Base-by-base conservation (phyloP, 2,888 invertebrate genomes). In the Notocelia uddmanniana region DNA sequence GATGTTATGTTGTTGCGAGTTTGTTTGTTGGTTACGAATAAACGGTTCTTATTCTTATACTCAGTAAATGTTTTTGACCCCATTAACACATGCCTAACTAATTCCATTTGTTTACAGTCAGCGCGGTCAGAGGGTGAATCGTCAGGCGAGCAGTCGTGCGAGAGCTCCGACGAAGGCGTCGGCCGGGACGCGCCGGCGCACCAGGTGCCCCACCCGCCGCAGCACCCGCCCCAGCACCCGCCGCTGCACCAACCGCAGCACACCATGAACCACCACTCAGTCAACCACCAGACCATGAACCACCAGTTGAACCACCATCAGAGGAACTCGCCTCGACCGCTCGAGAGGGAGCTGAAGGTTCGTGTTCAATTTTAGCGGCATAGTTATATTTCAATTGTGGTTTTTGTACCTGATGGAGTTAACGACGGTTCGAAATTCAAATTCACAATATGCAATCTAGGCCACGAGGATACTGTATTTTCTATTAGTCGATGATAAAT, bases 81-180 rank as follows among this genome's bases (percentile, higher is more conserved):
- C 21, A 52, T 52, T 21, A 52, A 10, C 21, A 26, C 23, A 26
- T 3, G 2, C 9, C 9, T 26, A 26, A 9, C 6, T 15, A 26
- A 8, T 21, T 18, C n/a, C 11, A 2, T 45, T 76, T 81, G 77
- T 81, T 78, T 78, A 11, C 86, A 93, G 93, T 92, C 93, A 71
- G 91, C 91, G 70, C 88, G 92, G 74, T 93, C 92, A 37, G 93
- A 93, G 84, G 93, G 91, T 70, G 93, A 92, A 74, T 90, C 93
- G 26, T 92, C 93, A 13, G 93, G 90, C 10, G 93, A 93, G 69
- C 93, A 93, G 76, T 93, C 93, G 8, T 91, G 92, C 77, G 93
- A 93, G 80, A 91, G 92, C 74, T 93, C 93, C 0, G 94, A 94
- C 82, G 93, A 93, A 77, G 93, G 94, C 0, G 91, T 93, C 15